Conservation (phyloP, 1,140 invertebrate genomes). For the Trichomalopsis sarcophagae region DNA sequence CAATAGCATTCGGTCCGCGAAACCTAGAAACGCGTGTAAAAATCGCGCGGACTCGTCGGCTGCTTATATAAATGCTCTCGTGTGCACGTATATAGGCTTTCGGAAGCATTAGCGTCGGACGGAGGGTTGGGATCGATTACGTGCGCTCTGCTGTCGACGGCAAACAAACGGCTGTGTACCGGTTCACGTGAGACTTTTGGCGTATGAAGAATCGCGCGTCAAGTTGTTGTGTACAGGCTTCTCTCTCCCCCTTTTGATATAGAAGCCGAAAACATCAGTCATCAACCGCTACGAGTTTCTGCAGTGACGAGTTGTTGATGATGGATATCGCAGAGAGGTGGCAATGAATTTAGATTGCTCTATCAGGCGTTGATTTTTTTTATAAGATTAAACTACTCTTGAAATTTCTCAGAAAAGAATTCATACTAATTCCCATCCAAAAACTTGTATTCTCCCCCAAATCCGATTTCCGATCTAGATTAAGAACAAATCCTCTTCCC, state of each 20-base stretch:
- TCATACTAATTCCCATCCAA: no score
- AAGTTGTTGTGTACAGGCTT: background rate
- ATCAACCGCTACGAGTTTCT: background rate
- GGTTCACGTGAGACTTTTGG: constrained; percentile 12
- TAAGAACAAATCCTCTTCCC: background rate
- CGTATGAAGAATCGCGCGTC: constrained; percentile 5
- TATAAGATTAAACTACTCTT: no score
- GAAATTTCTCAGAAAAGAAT: no score
- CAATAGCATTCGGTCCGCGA: background rate
- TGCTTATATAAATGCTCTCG: background rate
- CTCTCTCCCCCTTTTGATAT: background rate
- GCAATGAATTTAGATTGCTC: background rate
- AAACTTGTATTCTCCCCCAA: background rate
- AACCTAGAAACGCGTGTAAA: background rate
- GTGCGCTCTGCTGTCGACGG: background rate
- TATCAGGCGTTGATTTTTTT: background rate
- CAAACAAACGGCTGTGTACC: background rate
- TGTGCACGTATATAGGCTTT: background rate
- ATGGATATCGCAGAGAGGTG: background rate
- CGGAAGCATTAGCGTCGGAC: background rate
- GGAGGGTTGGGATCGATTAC: constrained; percentile 25
- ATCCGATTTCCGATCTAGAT: background rate
- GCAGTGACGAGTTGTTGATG: background rate
- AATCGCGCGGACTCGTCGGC: background rate
- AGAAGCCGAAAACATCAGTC: background rate